Base-by-base conservation (phyloP, 2,113 vertebrate species). In the Crypturellus undulatus region DNA sequence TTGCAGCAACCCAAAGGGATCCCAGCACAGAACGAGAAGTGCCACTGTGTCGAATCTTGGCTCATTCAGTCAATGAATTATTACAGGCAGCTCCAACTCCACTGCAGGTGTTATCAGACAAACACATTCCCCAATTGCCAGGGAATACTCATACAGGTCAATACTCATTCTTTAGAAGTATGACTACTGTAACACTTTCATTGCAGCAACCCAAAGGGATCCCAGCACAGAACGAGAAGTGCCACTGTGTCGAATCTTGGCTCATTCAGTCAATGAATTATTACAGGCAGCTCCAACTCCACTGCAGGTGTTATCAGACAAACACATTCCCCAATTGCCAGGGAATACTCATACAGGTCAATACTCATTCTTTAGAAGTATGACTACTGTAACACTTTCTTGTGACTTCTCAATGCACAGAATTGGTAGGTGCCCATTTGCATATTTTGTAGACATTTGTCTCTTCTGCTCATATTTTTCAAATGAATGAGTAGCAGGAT, bases 41-140 rank as follows among this genome's bases (percentile, higher is more conserved):
- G 0, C 13, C 24, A 32, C 0, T n/a, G n/a, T n/a, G n/a, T n/a
- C n/a, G n/a, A n/a, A 19, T 64, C 51, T 72, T 32, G 28, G 51
- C 75, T 81, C 17, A 34, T 28, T 65, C 9, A 18, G 43, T 2
- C 2, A 0, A 70, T 24, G 5, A 80, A 79, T 42, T 59, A 56
- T 38, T 21, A 45, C 11, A 69, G 17, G 70, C 2, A 71, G 34
- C 5, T 92, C 12, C 42, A 75, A 30, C n/a, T 56, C 47, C 28
- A n/a, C 1, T 60, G 47, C 5, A 30, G 9, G 26, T 14, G 22
- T 18, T 81, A 34, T 20, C 68, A 81, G 30, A 78, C 7, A 70
- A 59, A 77, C 45, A 54, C 76, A 77, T 32, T 13, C 22, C 11
- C n/a, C 15, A 56, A 47, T 10, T 42, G 17, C 36, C 36, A 30